Conservation (phyloP, 2,888 invertebrate genomes). For the Caprella mutica region DNA sequence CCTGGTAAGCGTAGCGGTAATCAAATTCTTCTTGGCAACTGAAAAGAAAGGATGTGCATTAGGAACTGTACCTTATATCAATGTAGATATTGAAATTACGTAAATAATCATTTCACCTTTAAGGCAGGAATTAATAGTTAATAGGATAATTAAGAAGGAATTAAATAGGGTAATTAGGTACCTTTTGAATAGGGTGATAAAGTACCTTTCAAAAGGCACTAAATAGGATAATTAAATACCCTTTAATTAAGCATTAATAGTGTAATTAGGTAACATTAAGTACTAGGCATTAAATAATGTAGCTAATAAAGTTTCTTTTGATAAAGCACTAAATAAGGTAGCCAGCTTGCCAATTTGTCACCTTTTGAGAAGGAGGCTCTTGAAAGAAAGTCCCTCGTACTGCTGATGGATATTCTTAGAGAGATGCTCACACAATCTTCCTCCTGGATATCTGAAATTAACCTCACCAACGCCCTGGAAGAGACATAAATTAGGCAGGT, state of each 20-base stretch:
- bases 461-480: constrained; percentile 31
- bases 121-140: too few species aligned
- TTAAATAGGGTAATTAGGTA: too few species aligned
- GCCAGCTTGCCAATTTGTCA: background rate
- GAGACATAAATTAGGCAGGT: background rate
- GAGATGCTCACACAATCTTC: constrained; percentile 28
- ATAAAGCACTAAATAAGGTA: background rate
- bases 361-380: constrained; percentile 12
- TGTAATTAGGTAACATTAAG: too few species aligned
- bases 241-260: too few species aligned
- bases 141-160: too few species aligned
- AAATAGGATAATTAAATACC: background rate
- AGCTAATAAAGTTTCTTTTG: background rate
- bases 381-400: constrained; percentile 10
- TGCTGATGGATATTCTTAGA: constrained; percentile 21
- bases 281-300: too few species aligned
- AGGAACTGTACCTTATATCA: too few species aligned
- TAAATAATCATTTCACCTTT: too few species aligned
- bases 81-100: too few species aligned
- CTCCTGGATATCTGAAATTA: constrained; percentile 30
- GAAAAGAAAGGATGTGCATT: too few species aligned
- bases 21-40: constrained; percentile 31
- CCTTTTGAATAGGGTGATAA: too few species aligned
- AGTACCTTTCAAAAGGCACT: too few species aligned
- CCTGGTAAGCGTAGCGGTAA: constrained; percentile 21